A percentile compares a stretch with the other conserved stretches of the same genome.
Conservation (phyloP, 2,113 vertebrate species). For the Ardeotis arabs region DNA sequence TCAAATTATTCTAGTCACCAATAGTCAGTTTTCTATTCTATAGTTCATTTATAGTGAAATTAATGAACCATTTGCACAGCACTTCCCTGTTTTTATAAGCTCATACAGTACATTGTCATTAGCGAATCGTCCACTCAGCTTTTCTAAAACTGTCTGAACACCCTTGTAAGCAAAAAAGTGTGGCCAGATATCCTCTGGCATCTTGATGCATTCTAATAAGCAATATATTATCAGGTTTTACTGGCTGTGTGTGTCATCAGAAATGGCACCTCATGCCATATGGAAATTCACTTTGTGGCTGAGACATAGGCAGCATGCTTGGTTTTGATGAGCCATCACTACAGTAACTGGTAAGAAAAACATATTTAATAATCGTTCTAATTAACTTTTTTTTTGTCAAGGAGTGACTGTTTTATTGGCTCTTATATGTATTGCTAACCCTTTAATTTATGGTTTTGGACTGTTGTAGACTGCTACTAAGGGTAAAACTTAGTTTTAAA, state of each 20-base stretch:
- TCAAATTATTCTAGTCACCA: background rate
- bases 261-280: rapidly evolving
- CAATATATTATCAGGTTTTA: background rate
- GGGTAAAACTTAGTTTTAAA: background rate
- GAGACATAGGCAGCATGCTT: background rate
- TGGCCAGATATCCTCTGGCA: background rate
- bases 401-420: background rate
- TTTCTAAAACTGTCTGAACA: background rate
- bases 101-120: background rate
- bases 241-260: background rate
- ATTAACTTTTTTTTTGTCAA: background rate
- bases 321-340: background rate
- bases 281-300: background rate
- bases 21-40: background rate
- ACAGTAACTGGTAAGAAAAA: background rate
- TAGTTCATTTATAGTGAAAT: background rate
- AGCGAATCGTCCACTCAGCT: background rate
- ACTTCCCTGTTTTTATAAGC: background rate
- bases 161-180: background rate
- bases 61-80: background rate
- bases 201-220: background rate
- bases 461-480: background rate
- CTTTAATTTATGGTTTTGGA: background rate
- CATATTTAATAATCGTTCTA: background rate
- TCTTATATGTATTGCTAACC: background rate